Conservation (phyloP, 2,113 vertebrate genomes). For the Carassius gibelio region DNA sequence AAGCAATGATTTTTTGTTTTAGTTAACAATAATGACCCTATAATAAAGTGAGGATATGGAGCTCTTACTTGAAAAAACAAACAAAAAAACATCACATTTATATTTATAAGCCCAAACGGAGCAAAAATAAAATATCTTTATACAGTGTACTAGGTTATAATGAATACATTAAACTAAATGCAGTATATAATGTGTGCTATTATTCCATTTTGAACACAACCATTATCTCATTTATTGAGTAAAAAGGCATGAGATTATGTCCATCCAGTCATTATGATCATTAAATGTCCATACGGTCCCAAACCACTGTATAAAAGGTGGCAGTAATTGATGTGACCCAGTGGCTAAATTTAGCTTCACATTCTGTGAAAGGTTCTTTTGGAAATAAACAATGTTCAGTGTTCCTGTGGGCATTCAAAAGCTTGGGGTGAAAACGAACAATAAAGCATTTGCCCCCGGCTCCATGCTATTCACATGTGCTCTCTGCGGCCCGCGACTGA, state of each 20-base stretch:
- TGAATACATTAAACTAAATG: not conserved
- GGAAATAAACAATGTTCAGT: conserved; percentile 39
- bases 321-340: conserved; percentile 4
- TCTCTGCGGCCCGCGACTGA: conserved; percentile 51
- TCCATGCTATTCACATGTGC: conserved; percentile 52
- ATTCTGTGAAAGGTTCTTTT: conserved; percentile 8
- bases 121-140: not conserved
- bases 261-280: not conserved
- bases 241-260: not conserved
- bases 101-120: no score
- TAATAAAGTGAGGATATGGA: no score
- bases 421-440: not conserved
- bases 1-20: no score
- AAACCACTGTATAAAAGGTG: not conserved
- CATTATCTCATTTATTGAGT: not conserved
- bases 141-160: not conserved
- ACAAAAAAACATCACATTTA: no score
- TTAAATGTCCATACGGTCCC: not conserved
- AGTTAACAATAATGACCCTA: no score
- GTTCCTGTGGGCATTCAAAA: conserved; percentile 16
- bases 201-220: not conserved
- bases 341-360: conserved; percentile 22
- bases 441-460: conserved; percentile 48
- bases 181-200: not conserved
- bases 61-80: no score